phyloP scores from a whole-genome alignment of 64 coral and sea anemone species.

The Porites lutea region DNA sequence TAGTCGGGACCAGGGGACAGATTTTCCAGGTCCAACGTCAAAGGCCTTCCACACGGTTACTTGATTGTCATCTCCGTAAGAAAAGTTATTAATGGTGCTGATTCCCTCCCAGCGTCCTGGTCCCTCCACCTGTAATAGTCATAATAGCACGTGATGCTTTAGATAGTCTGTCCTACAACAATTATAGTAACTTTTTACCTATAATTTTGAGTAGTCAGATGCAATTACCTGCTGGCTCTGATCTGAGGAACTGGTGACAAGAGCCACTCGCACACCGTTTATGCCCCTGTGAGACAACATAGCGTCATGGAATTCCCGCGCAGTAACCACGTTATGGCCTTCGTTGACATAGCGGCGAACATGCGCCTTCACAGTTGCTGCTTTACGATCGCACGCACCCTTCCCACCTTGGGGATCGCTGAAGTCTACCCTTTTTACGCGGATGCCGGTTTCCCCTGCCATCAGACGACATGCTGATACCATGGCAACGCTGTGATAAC shows the following conservation, averaged over 20 bases:
- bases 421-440: background rate
- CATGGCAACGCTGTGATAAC: constrained; percentile 42
- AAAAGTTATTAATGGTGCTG: constrained; percentile 11
- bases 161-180: background rate
- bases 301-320: background rate
- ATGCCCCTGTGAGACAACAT: background rate
- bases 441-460: constrained; percentile 23
- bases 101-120: constrained; percentile 23
- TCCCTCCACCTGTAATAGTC: background rate
- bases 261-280: constrained; percentile 18
- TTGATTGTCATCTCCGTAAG: background rate
- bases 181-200: background rate
- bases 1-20: background rate
- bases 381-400: constrained; percentile 13
- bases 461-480: constrained; percentile 41
- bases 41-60: constrained; percentile 2
- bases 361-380: background rate
- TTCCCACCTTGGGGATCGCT: background rate
- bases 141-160: background rate
- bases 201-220: background rate
- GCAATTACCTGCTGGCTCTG: constrained; percentile 9
- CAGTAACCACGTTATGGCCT: constrained; percentile 17
- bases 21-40: constrained; percentile 5
- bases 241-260: background rate
- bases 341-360: constrained; percentile 12